A percentile compares a stretch with the other conserved stretches of the same genome.
phyloP scores from a whole-genome alignment of 2,113 vertebrate genomes.

The Elachura formosa region DNA sequence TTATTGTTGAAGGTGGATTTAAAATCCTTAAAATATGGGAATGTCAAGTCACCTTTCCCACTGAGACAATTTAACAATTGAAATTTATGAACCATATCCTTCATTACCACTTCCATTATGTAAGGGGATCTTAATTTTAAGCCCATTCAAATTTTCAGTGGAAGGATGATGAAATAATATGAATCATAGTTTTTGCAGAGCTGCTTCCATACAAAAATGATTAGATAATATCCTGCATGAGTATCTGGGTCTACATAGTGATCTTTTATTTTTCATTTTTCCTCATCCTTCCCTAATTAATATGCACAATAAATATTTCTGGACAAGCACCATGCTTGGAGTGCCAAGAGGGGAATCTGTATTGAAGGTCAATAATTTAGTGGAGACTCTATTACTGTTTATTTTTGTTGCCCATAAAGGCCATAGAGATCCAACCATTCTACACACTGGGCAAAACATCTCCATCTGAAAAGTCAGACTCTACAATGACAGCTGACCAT shows the following conservation, averaged over 20 bases:
- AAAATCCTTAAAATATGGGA: slow-evolving; percentile 43
- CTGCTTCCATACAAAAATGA: not conserved
- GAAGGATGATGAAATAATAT: not conserved
- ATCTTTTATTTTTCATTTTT: not conserved
- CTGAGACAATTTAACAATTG: slow-evolving; percentile 57
- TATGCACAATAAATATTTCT: not conserved
- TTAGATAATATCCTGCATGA: not conserved
- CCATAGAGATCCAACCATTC: not conserved
- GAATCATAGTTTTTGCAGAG: not conserved
- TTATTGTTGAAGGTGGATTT: slow-evolving; percentile 34
- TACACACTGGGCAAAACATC: not conserved
- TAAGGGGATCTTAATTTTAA: slow-evolving; percentile 56
- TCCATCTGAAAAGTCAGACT: not conserved
- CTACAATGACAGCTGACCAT: not conserved
- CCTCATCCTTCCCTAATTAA: not conserved
- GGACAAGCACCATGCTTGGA: not conserved
- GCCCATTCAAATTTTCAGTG: slow-evolving; percentile 1
- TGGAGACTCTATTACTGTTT: not conserved
- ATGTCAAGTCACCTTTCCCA: slow-evolving; percentile 39
- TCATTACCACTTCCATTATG: slow-evolving; percentile 39
- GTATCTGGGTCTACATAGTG: not conserved
- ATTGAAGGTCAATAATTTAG: slow-evolving; percentile 8
- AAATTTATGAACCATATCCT: slow-evolving; percentile 59
- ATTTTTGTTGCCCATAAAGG: not conserved
- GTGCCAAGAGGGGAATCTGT: not conserved